These are phyloP conservation scores for Crotophaga sulcirostris DNA, from an alignment of 2,113 vertebrate species.

Conservation along the genomic window DNA sequence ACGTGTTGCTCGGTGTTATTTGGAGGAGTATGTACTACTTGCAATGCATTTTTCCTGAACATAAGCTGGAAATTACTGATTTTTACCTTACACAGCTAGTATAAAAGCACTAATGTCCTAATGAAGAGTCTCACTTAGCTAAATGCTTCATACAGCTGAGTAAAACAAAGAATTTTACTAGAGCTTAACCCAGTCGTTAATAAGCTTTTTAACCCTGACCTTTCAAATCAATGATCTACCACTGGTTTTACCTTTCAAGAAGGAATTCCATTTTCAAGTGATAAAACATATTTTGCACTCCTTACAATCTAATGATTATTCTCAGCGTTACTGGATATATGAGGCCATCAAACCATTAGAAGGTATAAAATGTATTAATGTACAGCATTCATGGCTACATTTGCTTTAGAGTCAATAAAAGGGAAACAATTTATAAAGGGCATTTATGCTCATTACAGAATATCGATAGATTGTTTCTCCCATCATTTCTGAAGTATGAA, in stretches of 20 bases:
- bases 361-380: conserved; percentile 74
- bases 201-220: conserved; percentile 76
- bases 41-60: conserved; percentile 8
- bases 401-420: conserved; percentile 80
- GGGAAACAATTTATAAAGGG: conserved; percentile 74
- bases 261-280: conserved; percentile 74
- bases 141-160: conserved; percentile 70
- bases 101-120: conserved; percentile 59
- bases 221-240: conserved; percentile 76
- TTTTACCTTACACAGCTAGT: conserved; percentile 33
- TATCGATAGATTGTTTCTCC: conserved; percentile 71
- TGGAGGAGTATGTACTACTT: not conserved
- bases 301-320: conserved; percentile 72
- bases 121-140: conserved; percentile 68
- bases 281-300: conserved; percentile 74
- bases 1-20: not conserved
- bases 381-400: conserved; percentile 65
- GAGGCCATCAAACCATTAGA: conserved; percentile 75
- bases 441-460: conserved; percentile 63
- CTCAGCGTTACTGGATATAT: conserved; percentile 68
- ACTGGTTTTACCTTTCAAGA: conserved; percentile 76
- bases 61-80: conserved; percentile 56
- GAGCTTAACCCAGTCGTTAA: conserved; percentile 75
- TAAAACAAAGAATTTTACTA: conserved; percentile 68
- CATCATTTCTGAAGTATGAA: conserved; percentile 61